Base-by-base conservation (phyloP, 1,140 invertebrate genomes). In the Lepidurus couesii region DNA sequence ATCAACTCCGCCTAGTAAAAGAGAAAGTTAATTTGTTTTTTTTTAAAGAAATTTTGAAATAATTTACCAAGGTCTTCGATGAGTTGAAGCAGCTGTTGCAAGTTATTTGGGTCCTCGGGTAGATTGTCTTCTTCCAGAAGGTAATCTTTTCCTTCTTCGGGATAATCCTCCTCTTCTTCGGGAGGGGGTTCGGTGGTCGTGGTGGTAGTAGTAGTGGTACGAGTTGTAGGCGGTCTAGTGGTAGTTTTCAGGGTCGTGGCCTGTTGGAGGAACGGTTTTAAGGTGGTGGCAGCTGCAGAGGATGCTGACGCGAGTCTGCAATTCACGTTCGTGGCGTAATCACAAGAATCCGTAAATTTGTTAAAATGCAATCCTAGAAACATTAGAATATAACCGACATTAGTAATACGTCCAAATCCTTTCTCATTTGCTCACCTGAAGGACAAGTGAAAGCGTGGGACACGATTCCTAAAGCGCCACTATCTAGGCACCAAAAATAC, bases 361-460 rank as follows among this genome's bases (percentile, higher is more conserved):
- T 96, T 97, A 86, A 97, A 97, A 83, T 91, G 94, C 21, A 97
- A 85, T 65, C 93, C 92, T 91, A 84, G 9, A 83, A 81, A 21
- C 6, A 65, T 7, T n/a, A n/a, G n/a, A 45, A n/a, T 4, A 0
- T 2, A 13, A 7, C 76, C 16, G n/a, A 65, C 10, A 65, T 65
- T 65, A 21, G 16, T 21, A 65, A 65, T 7, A 21, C 21, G 16
- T 16, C 0, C 1, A 16, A 65, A 65, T n/a, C 8, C 53, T 21
- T 9, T 9, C 21, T 65, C 21, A 4, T 16, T 65, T 65, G 43
- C 75, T 81, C 86, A 89, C 92, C 93, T 78, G 94, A 94, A 0
- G 95, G 95, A 84, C 95, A 97, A 4, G 94, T 96, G 83, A 97
- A 97, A 82, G 95, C 92, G 87, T 97, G 94, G 9, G 94, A 93